phyloP scores from a whole-genome alignment of 37 sponge, comb jelly and placozoan genomes.

The Haliclona indistincta region DNA sequence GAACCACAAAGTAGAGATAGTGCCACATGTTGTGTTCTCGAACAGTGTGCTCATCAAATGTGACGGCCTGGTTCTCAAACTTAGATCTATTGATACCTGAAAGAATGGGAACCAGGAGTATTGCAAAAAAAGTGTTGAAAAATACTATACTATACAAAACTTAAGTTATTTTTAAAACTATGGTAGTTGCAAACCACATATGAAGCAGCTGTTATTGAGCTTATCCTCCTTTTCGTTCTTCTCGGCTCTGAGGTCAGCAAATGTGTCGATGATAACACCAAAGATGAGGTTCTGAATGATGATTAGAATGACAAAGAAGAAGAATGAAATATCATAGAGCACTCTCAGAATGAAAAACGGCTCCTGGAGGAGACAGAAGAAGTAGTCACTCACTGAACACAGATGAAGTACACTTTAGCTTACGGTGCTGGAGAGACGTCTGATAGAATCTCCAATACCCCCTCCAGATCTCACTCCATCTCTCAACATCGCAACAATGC shows the following conservation, averaged over 20 bases:
- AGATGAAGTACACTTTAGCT: slow-evolving; percentile 13
- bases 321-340: slow-evolving; percentile 86
- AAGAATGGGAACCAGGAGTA: slow-evolving; percentile 7
- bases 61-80: slow-evolving; percentile 98
- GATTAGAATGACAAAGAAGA: slow-evolving; percentile 94
- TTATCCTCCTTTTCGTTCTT: slow-evolving; percentile 83
- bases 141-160: too few relatives aligned
- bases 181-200: slow-evolving; percentile 92
- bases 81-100: slow-evolving; percentile 73
- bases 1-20: slow-evolving; percentile 95
- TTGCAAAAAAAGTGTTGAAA: too few relatives aligned
- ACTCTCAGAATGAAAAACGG: slow-evolving; percentile 69
- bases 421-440: slow-evolving; percentile 76
- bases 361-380: slow-evolving; percentile 39
- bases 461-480: slow-evolving; percentile 95
- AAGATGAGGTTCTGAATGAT: slow-evolving; percentile 98
- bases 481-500: slow-evolving; percentile 88
- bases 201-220: slow-evolving; percentile 95
- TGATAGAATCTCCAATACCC: slow-evolving; percentile 95
- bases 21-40: slow-evolving; percentile 97
- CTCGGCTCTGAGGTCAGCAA: slow-evolving; percentile 94
- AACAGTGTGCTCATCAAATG: slow-evolving; percentile 90
- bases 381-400: neutral
- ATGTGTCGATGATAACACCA: slow-evolving; percentile 99
- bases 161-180: too few relatives aligned